phyloP scores from a whole-genome alignment of 2,888 invertebrate species.

The Eupithecia inturbata region DNA sequence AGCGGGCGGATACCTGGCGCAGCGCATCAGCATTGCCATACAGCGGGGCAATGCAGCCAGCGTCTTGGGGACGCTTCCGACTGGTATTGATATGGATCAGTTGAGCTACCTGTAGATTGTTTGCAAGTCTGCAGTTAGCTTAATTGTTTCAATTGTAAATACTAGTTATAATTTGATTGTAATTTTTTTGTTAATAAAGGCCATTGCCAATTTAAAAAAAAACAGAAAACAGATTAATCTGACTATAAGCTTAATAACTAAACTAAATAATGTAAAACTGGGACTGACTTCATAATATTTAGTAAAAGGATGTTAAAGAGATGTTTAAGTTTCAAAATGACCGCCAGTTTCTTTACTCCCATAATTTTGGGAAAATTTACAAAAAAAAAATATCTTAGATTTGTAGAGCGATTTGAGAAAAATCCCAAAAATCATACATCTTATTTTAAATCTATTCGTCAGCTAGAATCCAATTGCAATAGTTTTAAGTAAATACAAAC shows the following conservation, averaged over 20 bases:
- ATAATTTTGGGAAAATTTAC: neutral
- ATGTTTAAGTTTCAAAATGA: neutral
- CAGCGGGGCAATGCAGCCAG: no score
- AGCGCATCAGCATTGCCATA: no score
- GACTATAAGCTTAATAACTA: neutral
- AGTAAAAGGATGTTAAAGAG: neutral
- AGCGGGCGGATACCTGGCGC: no score
- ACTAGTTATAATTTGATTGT: no score
- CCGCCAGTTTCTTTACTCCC: neutral
- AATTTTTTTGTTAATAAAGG: no score
- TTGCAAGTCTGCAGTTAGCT: no score
- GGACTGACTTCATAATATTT: neutral
- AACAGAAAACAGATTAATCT: neutral
- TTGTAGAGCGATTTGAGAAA: neutral
- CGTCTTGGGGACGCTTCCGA: no score
- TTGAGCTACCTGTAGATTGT: no score
- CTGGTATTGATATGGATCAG: no score
- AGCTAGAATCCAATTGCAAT: neutral
- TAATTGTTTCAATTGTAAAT: no score
- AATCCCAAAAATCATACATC: neutral
- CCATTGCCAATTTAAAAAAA: no score
- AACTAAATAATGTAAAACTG: slow-evolving; percentile 1
- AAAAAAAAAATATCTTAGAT: neutral
- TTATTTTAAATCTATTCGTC: neutral
- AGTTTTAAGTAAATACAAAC: neutral